Evolutionary conservation across 2,797 vertebrate species (phyloP).

Genomic region (Acropternis orthonyx): DNA sequence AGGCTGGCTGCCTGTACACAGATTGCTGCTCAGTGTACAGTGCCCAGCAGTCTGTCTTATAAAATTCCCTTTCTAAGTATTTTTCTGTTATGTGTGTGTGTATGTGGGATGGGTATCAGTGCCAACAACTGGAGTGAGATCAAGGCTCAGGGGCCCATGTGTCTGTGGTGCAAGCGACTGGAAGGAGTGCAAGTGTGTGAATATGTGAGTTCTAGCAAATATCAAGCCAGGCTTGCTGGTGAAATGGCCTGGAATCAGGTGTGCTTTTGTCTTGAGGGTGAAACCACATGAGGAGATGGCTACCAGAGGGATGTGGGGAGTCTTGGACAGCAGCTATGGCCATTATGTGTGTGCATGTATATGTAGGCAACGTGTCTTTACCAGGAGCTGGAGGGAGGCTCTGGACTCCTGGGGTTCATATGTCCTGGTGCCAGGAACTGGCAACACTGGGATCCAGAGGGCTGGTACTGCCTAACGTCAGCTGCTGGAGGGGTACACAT

Average conservation of each 20-base stretch:
- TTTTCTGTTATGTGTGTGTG: background rate
- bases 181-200: background rate
- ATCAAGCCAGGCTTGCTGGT: background rate
- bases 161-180: background rate
- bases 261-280: background rate
- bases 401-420: rapidly evolving
- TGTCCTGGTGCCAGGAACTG: background rate
- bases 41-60: background rate
- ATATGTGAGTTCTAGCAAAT: background rate
- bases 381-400: background rate
- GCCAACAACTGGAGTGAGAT: background rate
- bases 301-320: background rate
- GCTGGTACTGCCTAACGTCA: background rate
- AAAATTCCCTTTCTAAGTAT: background rate
- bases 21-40: rapidly evolving
- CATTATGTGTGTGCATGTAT: background rate
- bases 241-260: background rate
- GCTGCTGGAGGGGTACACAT: background rate
- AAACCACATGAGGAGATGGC: background rate
- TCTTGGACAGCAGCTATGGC: rapidly evolving
- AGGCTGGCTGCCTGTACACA: background rate
- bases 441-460: background rate
- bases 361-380: rapidly evolving
- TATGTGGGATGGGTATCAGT: rapidly evolving
- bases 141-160: background rate